phyloP scores from a whole-genome alignment of 1,140 invertebrate genomes.

The Euura saliciscinereae region DNA sequence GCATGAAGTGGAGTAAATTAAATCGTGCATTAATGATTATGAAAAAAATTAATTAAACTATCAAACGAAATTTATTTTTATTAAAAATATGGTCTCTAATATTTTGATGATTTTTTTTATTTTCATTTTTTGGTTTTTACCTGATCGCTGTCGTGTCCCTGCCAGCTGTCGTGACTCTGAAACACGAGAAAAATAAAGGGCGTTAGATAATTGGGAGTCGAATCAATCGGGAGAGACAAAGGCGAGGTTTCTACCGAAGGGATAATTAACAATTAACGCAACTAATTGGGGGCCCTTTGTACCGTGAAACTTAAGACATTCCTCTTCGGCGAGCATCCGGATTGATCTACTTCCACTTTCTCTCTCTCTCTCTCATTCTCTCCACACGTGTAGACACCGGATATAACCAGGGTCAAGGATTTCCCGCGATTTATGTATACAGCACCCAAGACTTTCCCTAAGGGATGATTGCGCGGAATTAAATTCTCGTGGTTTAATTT shows the following conservation, averaged over 20 bases:
- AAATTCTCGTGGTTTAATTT: too few species aligned
- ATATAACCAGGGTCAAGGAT: background rate
- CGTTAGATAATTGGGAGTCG: slow-evolving; percentile 9
- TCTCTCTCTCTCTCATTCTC: background rate
- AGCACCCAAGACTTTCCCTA: too few species aligned
- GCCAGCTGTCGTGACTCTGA: slow-evolving; percentile 68
- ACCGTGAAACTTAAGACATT: background rate
- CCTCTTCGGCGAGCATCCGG: background rate
- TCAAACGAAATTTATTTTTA: too few species aligned
- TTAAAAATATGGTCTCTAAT: too few species aligned
- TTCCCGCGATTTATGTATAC: background rate
- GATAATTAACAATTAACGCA: background rate
- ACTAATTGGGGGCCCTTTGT: background rate
- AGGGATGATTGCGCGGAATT: too few species aligned
- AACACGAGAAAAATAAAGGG: slow-evolving; percentile 49
- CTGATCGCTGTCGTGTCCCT: slow-evolving; percentile 66
- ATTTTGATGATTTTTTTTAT: too few species aligned
- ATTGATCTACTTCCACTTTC: background rate
- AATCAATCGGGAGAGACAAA: slow-evolving; percentile 5
- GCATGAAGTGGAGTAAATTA: too few species aligned
- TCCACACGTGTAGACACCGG: background rate
- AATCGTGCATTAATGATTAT: too few species aligned
- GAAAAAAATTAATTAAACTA: too few species aligned
- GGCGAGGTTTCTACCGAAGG: background rate
- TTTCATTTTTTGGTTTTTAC: slow-evolving; percentile 45